phyloP scores from a whole-genome alignment of 2,113 vertebrate genomes.

The Cyanocitta stelleri region DNA sequence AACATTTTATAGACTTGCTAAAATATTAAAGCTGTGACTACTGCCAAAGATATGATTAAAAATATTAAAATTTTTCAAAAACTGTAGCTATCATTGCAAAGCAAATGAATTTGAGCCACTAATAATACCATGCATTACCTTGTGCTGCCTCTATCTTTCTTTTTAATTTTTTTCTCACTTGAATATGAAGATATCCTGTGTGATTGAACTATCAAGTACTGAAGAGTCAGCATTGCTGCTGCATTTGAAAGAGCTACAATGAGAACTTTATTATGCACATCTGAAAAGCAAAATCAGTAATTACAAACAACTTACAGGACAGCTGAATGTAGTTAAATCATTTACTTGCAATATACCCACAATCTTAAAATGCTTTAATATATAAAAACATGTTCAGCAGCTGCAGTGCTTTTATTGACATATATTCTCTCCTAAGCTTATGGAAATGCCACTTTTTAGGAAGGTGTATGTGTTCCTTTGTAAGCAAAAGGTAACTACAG shows the following conservation, averaged over 20 bases:
- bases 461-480: background rate
- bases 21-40: background rate
- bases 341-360: constrained; percentile 63
- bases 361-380: constrained; percentile 65
- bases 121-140: background rate
- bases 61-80: background rate
- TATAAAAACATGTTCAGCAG: constrained; percentile 56
- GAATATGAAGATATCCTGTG: constrained; percentile 60
- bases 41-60: constrained; percentile 5
- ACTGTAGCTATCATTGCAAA: background rate
- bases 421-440: background rate
- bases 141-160: background rate
- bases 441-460: background rate
- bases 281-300: constrained; percentile 75
- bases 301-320: constrained; percentile 74
- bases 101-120: background rate
- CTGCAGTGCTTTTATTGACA: constrained; percentile 47
- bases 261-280: constrained; percentile 72
- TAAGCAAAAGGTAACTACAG: constrained; percentile 12
- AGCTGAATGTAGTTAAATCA: constrained; percentile 77
- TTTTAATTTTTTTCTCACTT: constrained; percentile 46
- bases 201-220: constrained; percentile 60
- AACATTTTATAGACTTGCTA: background rate
- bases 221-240: constrained; percentile 71
- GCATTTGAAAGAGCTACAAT: constrained; percentile 61